phyloP scores from a whole-genome alignment of 2,113 vertebrate species.

The Scopus umbretta region DNA sequence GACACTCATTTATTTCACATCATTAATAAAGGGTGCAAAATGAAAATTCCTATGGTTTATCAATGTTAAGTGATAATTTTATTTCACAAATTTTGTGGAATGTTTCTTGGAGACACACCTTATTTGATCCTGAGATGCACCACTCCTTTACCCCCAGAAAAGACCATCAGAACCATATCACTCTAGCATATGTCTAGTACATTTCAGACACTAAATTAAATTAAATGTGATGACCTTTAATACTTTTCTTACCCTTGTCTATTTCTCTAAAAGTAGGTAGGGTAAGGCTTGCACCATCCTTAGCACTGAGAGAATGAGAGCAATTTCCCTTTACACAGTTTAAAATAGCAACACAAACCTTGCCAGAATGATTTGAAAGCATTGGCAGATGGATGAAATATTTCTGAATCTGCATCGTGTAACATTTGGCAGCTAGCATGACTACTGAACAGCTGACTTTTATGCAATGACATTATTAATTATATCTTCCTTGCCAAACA shows the following conservation, averaged over 20 bases:
- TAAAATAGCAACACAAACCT: conserved; percentile 63
- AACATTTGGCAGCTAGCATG: conserved; percentile 61
- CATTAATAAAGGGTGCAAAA: neutral
- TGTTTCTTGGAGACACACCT: neutral
- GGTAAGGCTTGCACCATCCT: conserved; percentile 1
- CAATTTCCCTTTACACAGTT: conserved; percentile 48
- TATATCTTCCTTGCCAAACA: conserved; percentile 45
- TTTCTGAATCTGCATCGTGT: conserved; percentile 64
- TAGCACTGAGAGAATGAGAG: conserved; percentile 10
- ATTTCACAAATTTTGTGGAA: neutral
- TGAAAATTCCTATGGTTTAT: neutral
- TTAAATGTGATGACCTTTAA: conserved; percentile 1
- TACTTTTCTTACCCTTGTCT: neutral
- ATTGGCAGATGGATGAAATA: conserved; percentile 65
- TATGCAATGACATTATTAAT: conserved; percentile 67
- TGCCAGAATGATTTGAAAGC: conserved; percentile 60
- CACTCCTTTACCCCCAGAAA: neutral
- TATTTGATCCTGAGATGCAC: neutral
- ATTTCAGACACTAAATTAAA: neutral
- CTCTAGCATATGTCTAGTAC: neutral
- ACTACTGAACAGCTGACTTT: conserved; percentile 73
- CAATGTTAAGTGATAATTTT: neutral
- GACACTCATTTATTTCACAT: neutral
- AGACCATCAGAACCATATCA: neutral
- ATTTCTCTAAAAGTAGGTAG: conserved; percentile 9